These are phyloP conservation scores for Stegostoma tigrinum DNA, from an alignment of 2,113 vertebrate genomes.

Conservation along the genomic window DNA sequence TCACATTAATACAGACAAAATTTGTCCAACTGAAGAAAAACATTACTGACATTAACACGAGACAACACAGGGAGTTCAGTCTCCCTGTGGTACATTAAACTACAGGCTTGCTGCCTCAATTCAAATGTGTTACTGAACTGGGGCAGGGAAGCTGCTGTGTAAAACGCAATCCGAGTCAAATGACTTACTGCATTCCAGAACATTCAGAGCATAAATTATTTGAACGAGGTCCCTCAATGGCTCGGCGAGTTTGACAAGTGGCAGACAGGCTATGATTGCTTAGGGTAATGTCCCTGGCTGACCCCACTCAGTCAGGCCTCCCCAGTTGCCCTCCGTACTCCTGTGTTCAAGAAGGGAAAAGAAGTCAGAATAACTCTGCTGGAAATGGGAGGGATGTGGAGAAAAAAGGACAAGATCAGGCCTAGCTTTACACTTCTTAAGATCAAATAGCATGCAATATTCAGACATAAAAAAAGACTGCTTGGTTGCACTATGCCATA, in stretches of 20 bases:
- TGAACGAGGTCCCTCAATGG: not conserved
- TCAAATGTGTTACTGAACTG: not conserved
- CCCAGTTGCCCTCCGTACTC: not conserved
- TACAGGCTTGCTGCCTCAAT: not conserved
- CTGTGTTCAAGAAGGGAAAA: not conserved
- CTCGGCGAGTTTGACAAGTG: not conserved
- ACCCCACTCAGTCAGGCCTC: not conserved
- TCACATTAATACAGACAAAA: not conserved
- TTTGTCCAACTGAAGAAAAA: not conserved
- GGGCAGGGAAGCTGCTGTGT: not conserved
- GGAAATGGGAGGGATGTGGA: not conserved
- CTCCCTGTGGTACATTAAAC: not conserved
- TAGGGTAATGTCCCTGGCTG: not conserved
- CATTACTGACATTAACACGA: not conserved
- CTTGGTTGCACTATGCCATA: not conserved
- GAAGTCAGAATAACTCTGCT: not conserved
- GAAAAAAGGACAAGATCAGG: not conserved
- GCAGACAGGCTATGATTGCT: not conserved
- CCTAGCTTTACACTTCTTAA: not conserved
- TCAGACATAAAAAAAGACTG: not conserved
- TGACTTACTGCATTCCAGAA: constrained; percentile 11
- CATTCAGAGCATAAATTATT: not conserved
- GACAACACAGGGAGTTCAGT: not conserved
- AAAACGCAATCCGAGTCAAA: not conserved
- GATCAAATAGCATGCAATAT: not conserved